phyloP scores from a whole-genome alignment of 2,888 invertebrate genomes.

The Papilio protenor region DNA sequence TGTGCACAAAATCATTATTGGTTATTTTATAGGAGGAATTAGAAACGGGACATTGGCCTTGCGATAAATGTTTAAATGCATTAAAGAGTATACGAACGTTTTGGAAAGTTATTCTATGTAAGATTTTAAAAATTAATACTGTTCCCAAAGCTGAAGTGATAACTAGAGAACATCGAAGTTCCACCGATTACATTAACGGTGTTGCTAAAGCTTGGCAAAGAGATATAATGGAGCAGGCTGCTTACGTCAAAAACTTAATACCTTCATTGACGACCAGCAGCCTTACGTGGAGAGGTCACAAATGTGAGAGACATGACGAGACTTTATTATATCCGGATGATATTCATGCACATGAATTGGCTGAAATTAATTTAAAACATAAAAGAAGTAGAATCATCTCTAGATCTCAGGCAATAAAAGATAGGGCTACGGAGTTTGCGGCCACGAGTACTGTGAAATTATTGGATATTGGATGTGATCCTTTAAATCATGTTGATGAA shows the following conservation, averaged over 20 bases:
- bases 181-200: conserved; percentile 58
- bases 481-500: conserved; percentile 50
- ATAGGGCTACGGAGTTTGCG: conserved; percentile 56
- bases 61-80: conserved; percentile 72
- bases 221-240: conserved; percentile 67
- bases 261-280: conserved; percentile 48
- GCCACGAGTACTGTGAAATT: conserved; percentile 54
- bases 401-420: conserved; percentile 41
- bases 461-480: conserved; percentile 58
- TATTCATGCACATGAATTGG: not conserved
- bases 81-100: conserved; percentile 77
- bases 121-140: conserved; percentile 65
- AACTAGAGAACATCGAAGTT: conserved; percentile 48
- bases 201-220: conserved; percentile 68
- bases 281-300: conserved; percentile 38
- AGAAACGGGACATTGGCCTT: conserved; percentile 77
- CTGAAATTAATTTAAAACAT: conserved; percentile 21
- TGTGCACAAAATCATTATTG: not conserved
- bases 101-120: conserved; percentile 75
- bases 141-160: conserved; percentile 46
- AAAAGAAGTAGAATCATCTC: conserved; percentile 10
- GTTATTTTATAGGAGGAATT: conserved; percentile 68
- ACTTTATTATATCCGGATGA: conserved; percentile 38
- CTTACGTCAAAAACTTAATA: conserved; percentile 60
- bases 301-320: conserved; percentile 42